Evolutionary conservation across 1,140 invertebrate genomes (phyloP), one percentile per base, ranked within the genome.

Genomic region (Aradophagus sp.): DNA sequence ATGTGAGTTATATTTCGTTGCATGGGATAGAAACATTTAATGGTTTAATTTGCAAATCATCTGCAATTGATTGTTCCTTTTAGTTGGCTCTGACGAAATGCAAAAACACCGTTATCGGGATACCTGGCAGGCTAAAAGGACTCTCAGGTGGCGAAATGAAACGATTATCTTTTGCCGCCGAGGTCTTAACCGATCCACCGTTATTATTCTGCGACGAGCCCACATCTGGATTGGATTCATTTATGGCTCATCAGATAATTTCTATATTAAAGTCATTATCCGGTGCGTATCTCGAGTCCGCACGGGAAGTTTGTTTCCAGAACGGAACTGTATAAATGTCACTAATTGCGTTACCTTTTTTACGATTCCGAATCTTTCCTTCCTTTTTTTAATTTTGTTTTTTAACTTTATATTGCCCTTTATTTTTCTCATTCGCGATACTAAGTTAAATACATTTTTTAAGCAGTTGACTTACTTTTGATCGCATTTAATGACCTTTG

Each of bases 161-260:
- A 82, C 88, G 97, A 70, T 84, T 99, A n/a, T 93, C 96, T 0
- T 98, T 99, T 84, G 97, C 96, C 17, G 95, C 95, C 0, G 97
- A 99, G 87, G 94, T 97, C 36, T 86, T 99, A 13, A 99, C 96
- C 0, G 93, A 99, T 87, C 97, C 97, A 1, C 92, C 95, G 1
- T 84, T 99, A 23, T 90, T 99, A 89, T 96, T 99, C 79, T 99
- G 97, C 82, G 97, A 99, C 80, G 97, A 99, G 79, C 97, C 97
- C 1, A 99, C 97, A 0, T 97, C 93, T 0, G 93, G 93, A 5
- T 82, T 95, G 35, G 93, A 95, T 80, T 93, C 93, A 0, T 94
- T 92, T 65, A 95, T 94, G 91, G 97, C 89, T 0, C 89, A 93
- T 83, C 97, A 95, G 80, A 94, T 98, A 11, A 91, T 98, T 10